Conservation (phyloP, 2,888 invertebrate species). For the Druceiella hillmani region DNA sequence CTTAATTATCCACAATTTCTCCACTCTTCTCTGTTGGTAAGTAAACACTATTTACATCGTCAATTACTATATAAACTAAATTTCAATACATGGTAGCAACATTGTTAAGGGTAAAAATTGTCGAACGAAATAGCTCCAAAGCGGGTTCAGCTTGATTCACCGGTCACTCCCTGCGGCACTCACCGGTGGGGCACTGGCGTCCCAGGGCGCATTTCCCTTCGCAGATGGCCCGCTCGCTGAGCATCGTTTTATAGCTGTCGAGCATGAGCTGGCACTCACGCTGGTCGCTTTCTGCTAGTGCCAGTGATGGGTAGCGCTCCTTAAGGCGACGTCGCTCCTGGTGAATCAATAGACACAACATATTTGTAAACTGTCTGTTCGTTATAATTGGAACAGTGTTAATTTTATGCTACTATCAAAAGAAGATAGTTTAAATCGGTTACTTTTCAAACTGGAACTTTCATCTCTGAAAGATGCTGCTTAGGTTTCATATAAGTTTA, state of each 20-base stretch:
- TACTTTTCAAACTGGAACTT: too few species aligned
- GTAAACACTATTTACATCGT: too few species aligned
- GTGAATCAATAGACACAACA: slow-evolving; percentile 24
- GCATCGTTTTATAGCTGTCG: slow-evolving; percentile 76
- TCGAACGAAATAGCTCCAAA: background rate
- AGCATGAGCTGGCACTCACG: slow-evolving; percentile 73
- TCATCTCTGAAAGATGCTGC: too few species aligned
- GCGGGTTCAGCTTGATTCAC: slow-evolving; percentile 2
- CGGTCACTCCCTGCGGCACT: slow-evolving; percentile 14
- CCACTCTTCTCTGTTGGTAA: too few species aligned
- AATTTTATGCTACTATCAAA: too few species aligned
- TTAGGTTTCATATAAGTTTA: too few species aligned
- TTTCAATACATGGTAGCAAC: too few species aligned
- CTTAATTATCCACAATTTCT: too few species aligned
- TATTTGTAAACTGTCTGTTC: too few species aligned
- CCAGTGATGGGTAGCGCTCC: slow-evolving; percentile 78
- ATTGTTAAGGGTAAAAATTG: too few species aligned
- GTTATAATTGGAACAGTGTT: too few species aligned
- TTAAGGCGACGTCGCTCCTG: slow-evolving; percentile 80
- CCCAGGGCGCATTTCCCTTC: slow-evolving; percentile 83
- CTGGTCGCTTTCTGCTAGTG: slow-evolving; percentile 65
- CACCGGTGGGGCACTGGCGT: slow-evolving; percentile 80
- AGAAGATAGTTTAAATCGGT: too few species aligned
- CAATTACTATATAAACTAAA: slow-evolving; percentile 1
- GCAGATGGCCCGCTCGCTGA: slow-evolving; percentile 75